phyloP scores from a whole-genome alignment of 2,797 vertebrate genomes.

The Chelon auratus region DNA sequence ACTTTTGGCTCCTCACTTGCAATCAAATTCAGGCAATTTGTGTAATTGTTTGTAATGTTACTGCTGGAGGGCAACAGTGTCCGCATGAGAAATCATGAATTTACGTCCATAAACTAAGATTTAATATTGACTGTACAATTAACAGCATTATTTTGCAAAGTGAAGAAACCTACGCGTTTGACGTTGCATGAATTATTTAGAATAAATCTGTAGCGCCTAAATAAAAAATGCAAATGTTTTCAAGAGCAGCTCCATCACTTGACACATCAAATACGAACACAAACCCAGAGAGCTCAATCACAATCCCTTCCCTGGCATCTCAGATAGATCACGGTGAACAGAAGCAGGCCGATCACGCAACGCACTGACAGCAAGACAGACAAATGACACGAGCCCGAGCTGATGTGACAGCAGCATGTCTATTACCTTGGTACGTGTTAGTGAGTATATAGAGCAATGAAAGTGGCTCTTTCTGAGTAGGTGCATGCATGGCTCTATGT shows the following conservation, averaged over 20 bases:
- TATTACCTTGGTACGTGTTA: background rate
- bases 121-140: background rate
- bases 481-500: background rate
- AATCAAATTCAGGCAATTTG: background rate
- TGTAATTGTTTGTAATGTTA: background rate
- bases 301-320: background rate
- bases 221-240: background rate
- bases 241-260: no score
- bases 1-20: background rate
- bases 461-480: background rate
- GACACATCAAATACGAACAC: no score
- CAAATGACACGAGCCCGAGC: background rate
- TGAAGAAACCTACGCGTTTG: background rate
- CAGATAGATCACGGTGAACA: background rate
- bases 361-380: constrained; percentile 18
- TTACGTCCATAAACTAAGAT: background rate
- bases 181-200: background rate
- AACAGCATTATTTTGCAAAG: background rate
- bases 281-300: background rate
- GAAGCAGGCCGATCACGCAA: constrained; percentile 1
- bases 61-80: background rate
- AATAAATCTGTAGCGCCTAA: background rate
- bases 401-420: background rate
- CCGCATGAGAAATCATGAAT: background rate
- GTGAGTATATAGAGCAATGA: background rate